Conservation (phyloP, 2,888 invertebrate species). For the Pristionchus entomophagus region DNA sequence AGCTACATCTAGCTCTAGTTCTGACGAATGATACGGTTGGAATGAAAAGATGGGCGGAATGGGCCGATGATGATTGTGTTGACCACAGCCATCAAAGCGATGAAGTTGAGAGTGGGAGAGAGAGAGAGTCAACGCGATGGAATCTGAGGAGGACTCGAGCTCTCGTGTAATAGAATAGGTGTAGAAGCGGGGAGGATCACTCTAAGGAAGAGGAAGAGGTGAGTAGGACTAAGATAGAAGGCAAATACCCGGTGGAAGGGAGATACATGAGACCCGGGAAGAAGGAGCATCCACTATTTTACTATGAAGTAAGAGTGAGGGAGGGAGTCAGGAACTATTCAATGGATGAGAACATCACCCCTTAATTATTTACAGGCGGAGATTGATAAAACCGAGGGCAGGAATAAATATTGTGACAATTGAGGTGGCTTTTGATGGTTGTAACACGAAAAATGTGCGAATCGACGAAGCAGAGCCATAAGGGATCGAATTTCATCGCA, state of each 20-base stretch:
- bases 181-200: slow-evolving; percentile 36
- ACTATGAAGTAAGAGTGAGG: slow-evolving; percentile 2
- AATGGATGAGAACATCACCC: slow-evolving; percentile 12
- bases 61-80: background rate
- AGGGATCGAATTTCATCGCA: slow-evolving; percentile 28
- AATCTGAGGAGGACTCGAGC: slow-evolving; percentile 41
- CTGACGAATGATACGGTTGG: no score
- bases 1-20: no score
- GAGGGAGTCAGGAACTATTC: slow-evolving; percentile 15
- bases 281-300: background rate
- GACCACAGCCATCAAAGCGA: background rate
- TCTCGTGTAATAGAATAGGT: slow-evolving; percentile 46
- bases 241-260: slow-evolving; percentile 13
- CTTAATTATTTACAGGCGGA: slow-evolving; percentile 3
- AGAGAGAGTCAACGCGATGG: background rate
- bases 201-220: slow-evolving; percentile 5
- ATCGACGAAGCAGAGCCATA: slow-evolving; percentile 32
- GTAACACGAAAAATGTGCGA: background rate
- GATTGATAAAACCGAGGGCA: slow-evolving; percentile 18
- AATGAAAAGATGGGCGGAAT: background rate
- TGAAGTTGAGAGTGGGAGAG: background rate
- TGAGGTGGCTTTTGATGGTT: slow-evolving; percentile 36
- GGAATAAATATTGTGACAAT: slow-evolving; percentile 16
- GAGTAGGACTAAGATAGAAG: slow-evolving; percentile 41
- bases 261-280: slow-evolving; percentile 33